These are phyloP conservation scores for Hormaphis cornu DNA, from an alignment of 1,140 invertebrate species.

Conservation along the genomic window DNA sequence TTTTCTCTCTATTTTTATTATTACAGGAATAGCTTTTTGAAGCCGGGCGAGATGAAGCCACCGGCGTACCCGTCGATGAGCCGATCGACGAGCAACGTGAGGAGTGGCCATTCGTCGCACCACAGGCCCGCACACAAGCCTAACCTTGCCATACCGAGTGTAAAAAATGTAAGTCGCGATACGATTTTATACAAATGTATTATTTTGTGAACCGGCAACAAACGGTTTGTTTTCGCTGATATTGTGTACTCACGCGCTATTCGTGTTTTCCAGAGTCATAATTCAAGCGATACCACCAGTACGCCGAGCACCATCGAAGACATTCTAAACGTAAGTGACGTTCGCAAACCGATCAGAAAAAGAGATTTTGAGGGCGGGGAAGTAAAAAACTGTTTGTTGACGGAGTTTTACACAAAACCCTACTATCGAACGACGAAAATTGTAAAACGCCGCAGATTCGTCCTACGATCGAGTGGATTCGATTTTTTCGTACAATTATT, in stretches of 20 bases:
- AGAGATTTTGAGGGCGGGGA: no score
- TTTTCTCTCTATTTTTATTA: not conserved
- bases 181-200: not conserved
- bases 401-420: no score
- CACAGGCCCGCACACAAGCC: slow-evolving; percentile 21
- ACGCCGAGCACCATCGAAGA: slow-evolving; percentile 29
- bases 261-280: not conserved
- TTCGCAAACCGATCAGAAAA: no score
- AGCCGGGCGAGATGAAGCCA: slow-evolving; percentile 22
- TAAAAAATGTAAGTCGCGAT: not conserved
- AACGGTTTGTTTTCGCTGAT: no score
- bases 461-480: no score
- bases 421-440: no score
- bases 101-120: slow-evolving; percentile 2
- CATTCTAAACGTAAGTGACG: slow-evolving; percentile 9
- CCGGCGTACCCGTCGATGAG: not conserved
- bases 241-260: not conserved
- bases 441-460: no score
- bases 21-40: slow-evolving; percentile 9
- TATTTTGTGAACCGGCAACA: no score
- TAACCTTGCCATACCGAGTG: slow-evolving; percentile 18
- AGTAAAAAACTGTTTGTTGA: no score
- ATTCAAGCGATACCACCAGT: not conserved
- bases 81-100: slow-evolving; percentile 1
- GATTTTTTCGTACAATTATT: no score